Base-by-base conservation (phyloP, 2,888 invertebrate genomes). In the Harpalus rubripes region DNA sequence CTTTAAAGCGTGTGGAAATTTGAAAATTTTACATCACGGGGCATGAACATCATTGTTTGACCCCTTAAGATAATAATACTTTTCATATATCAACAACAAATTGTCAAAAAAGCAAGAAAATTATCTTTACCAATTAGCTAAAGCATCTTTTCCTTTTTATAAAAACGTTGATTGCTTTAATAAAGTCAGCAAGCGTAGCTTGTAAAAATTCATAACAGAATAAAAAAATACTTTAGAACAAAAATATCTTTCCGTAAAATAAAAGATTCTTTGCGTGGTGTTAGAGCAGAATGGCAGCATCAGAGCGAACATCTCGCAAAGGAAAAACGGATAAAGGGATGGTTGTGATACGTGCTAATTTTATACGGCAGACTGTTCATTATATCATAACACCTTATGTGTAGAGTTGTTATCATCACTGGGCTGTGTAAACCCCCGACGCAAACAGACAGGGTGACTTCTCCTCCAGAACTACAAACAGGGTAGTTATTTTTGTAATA, bases 401-500 rank as follows among this genome's bases (percentile, higher is more conserved):
- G 81, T 68, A 65, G 65, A 41, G 63, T 65, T 65, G 81, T 81
- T 81, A 81, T 81, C 81, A 81, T 81, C 81, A 81, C 63, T 65
- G 26, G 81, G 68, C 52, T 68, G 68, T 81, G 72, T 68, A 74
- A 44, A 44, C 72, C 72, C 44, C 7, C 44, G 16, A 22, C 72
- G 18, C 72, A 44, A 44, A 44, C 72, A 74, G 72, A 18, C 18
- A 16, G n/a, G 41, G 15, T n/a, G 81, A 74, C 72, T 74, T 72
- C 65, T 56, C 81, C 59, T 26, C 56, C 81, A 81, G 72, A 68
- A 81, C 81, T 81, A 61, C 80, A 80, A 80, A 80, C 80, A 80
- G 80, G 61, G 80, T 80, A 80, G 80, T 80, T 80, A 80, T 80
- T 80, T 80, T 80, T 80, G 80, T 80, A 80, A 80, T 80, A 80